Base-by-base conservation (phyloP, 1,140 invertebrate species). In the Trigoniulus corallinus region DNA sequence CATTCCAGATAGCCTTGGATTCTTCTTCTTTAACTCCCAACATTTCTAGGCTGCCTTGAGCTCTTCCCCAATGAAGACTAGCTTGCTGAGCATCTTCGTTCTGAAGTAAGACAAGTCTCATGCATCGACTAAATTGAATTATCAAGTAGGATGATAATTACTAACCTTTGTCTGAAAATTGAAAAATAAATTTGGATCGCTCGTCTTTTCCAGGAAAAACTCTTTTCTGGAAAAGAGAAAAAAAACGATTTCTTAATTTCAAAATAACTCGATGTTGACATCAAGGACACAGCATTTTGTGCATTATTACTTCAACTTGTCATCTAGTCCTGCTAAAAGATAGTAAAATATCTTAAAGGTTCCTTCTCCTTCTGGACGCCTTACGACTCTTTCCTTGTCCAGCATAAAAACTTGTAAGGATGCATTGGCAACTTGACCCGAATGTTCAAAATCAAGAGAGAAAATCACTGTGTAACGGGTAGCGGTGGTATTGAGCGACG, bases 371-470 rank as follows among this genome's bases (percentile, higher is more conserved):
- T 79, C 72, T 7, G 75, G 69, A 24, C 81, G 69, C 42, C 76
- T 70, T 2, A 79, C 77, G 43, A 88, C 74, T 44, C 84, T 66
- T n/a, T 75, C 75, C 56, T 79, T 80, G 61, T 89, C 85, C 56
- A 85, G 69, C 53, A 85, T 67, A 43, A 82, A 61, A 2, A 80
- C 69, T 69, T 92, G 88, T 39, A 94, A 69, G 0, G 88, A 88
- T 0, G 85, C 84, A 1, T 86, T 87, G 2, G 82, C 82, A 48
- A 94, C 80, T 58, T 82, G 79, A 20, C 88, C 91, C 23, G 81
- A 82, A 57, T 89, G 84, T 68, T 95, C 91, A 63, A 93, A 92
- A 62, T 94, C 88, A 42, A 97, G 65, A 44, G 83, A 85, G 52
- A 88, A 82, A 29, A 94, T 71, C 58, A 89, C 84, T 1, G 88